Percentiles rank a stretch among this genome's conserved stretches.
Evolutionary conservation across 1,140 invertebrate species (phyloP).

Genomic region (Nebria ingens): DNA sequence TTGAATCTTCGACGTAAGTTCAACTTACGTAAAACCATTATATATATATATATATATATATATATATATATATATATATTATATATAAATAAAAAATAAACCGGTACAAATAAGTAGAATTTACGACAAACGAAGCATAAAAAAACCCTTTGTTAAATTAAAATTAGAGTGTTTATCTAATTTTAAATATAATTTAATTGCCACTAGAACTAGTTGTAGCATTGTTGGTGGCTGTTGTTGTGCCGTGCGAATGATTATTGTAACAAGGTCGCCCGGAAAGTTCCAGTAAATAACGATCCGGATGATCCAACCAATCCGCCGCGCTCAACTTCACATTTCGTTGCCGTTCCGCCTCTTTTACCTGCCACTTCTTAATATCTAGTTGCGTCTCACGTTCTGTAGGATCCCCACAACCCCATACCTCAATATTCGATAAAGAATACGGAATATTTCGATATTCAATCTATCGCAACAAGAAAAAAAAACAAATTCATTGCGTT

Average conservation of each 20-base stretch:
- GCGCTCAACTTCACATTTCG: constrained; percentile 68
- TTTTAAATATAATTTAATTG: no score
- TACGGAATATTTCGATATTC: constrained; percentile 53
- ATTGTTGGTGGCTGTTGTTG: not conserved
- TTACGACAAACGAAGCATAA: no score
- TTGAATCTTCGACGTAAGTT: no score
- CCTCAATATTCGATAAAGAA: constrained; percentile 52
- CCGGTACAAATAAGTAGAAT: no score
- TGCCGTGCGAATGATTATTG: constrained; percentile 18
- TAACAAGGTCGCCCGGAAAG: constrained; percentile 71
- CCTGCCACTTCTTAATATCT: constrained; percentile 84
- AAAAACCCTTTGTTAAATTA: no score
- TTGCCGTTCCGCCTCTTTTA: constrained; percentile 73
- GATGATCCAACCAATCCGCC: constrained; percentile 84
- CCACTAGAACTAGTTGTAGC: no score
- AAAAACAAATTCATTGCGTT: no score
- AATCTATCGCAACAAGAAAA: constrained; percentile 30
- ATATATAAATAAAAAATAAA: no score
- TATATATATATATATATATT: no score
- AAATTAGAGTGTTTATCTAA: no score
- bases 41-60: no score
- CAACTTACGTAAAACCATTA: no score
- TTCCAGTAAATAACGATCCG: constrained; percentile 74
- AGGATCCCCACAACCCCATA: constrained; percentile 76
- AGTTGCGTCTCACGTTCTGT: constrained; percentile 64